A percentile compares a stretch with the other conserved stretches of the same genome.
phyloP scores from a whole-genome alignment of 2,888 invertebrate species.

The Sepioteuthis lessoniana region DNA sequence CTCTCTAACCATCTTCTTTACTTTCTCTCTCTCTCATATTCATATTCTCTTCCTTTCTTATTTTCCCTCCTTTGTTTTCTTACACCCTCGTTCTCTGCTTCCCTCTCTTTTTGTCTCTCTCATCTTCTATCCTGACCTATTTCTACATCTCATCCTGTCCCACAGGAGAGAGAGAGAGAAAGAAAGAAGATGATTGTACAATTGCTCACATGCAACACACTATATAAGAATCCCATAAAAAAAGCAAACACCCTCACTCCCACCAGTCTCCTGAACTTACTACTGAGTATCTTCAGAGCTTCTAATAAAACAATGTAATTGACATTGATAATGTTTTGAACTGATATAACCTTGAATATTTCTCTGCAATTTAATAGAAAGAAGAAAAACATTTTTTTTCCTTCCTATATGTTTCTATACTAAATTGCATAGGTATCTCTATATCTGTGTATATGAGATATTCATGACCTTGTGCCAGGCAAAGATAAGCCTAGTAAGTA shows the following conservation, averaged over 20 bases:
- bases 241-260: neutral
- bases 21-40: neutral
- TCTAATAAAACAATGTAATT: too few species aligned
- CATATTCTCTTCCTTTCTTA: neutral
- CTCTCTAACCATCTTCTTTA: too few species aligned
- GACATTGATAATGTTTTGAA: too few species aligned
- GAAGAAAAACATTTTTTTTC: too few species aligned
- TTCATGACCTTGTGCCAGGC: too few species aligned
- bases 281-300: neutral
- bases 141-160: neutral
- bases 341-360: too few species aligned
- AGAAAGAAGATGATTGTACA: neutral
- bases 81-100: neutral
- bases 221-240: neutral
- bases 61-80: neutral
- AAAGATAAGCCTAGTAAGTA: too few species aligned
- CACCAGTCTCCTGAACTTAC: neutral
- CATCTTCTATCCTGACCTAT: neutral
- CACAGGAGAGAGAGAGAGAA: too few species aligned
- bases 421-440: too few species aligned
- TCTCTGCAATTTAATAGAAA: too few species aligned
- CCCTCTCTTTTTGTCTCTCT: neutral
- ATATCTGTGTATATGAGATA: too few species aligned
- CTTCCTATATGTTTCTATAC: too few species aligned
- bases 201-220: neutral